These are phyloP conservation scores for Craniophora ligustri DNA, from an alignment of 2,888 invertebrate species.

Conservation along the genomic window DNA sequence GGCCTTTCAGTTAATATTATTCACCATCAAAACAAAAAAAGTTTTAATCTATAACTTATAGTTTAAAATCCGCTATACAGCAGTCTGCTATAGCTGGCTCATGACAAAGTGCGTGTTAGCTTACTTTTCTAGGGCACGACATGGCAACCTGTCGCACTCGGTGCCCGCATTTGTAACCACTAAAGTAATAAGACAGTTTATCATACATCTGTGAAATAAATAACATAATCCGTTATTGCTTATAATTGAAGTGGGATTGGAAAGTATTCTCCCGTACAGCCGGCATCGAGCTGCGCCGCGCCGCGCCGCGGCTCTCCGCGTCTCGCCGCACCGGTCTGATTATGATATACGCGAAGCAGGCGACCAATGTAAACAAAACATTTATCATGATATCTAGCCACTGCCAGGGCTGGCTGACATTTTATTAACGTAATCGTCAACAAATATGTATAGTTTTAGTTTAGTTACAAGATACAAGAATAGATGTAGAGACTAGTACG, in stretches of 20 bases:
- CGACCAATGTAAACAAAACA: slow-evolving; percentile 17
- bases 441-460: neutral
- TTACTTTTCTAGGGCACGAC: too few species aligned
- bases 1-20: too few species aligned
- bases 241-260: slow-evolving; percentile 19
- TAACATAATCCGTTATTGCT: slow-evolving; percentile 9
- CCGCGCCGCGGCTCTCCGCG: too few species aligned
- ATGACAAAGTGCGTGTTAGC: too few species aligned
- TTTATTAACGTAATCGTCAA: neutral
- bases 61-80: too few species aligned
- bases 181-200: neutral
- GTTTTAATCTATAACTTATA: too few species aligned
- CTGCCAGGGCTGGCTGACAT: slow-evolving; percentile 3
- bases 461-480: neutral
- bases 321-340: neutral
- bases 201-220: slow-evolving; percentile 8
- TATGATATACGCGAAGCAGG: slow-evolving; percentile 15
- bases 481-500: too few species aligned
- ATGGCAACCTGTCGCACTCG: too few species aligned
- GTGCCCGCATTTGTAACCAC: neutral
- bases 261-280: slow-evolving; percentile 21
- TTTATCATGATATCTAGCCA: too few species aligned
- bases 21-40: too few species aligned
- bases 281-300: neutral
- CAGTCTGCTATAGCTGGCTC: too few species aligned